Base-by-base conservation (phyloP, 2,797 vertebrate genomes). In the Megalops cyprinoides region DNA sequence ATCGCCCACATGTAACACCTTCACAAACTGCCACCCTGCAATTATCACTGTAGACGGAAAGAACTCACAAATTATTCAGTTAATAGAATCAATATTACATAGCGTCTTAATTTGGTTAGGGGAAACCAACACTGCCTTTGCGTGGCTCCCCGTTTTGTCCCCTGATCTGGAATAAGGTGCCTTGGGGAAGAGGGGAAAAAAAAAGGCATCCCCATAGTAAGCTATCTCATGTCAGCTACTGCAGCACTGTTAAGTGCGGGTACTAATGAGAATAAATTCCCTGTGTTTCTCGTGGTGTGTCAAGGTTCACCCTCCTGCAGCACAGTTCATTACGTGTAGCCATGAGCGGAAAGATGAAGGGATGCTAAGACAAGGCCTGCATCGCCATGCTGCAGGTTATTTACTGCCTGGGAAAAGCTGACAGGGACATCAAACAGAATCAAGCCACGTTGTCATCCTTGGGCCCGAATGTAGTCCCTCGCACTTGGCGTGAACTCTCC, bases 271-370 rank as follows among this genome's bases (percentile, higher is more conserved):
- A 78, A 87, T 82, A 80, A 83, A 85, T 82, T 42, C 65, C 15
- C 18, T 1, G 31, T 39, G 79, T 76, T 85, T 73, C 79, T n/a
- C 46, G 39, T 39, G 77, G 48, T 77, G 77, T 80, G 81, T 81
- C 86, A 80, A 78, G 81, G 86, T 78, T 79, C 71, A 80, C 58
- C 67, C 62, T 76, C 76, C 1, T 25, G 79, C 28, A 48, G 81
- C 83, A 89, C 79, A 71, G 83, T 87, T 89, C 87, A 79, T 0
- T 82, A 82, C 82, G 80, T n/a, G 85, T 85, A 83, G 31, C 42
- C 42, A 76, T 71, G 74, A 69, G 23, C 69, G 77, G 42, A n/a
- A 67, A 60, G 76, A 86, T 83, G 8, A 20, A 53, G n/a, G 75
- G 20, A 56, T 37, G 46, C n/a, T 81, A 88, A 85, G 83, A 79